Base-by-base conservation (phyloP, 2,113 vertebrate genomes). In the Dicaeum eximium region DNA sequence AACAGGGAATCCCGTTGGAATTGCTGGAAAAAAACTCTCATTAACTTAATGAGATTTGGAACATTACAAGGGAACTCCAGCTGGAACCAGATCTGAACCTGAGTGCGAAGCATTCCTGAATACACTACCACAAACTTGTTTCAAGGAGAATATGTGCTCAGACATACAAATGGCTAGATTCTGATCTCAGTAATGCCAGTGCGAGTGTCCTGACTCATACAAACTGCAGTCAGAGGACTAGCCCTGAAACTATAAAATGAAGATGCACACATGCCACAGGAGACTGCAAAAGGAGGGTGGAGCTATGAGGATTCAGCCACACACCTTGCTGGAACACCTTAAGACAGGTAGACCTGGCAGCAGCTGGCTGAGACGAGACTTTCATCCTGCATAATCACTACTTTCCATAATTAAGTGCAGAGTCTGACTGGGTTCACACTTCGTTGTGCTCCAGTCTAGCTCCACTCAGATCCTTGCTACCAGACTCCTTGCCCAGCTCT, bases 11-110 rank as follows among this genome's bases (percentile, higher is more conserved):
- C 96, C 96, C 92, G 1, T 84, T 95, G 92, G 91, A 95, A 95
- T 94, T 90, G 88, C 69, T 96, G 83, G 90, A 53, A 93, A 95
- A 95, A 92, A 71, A 3, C 77, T 61, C 92, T 96, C 80, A 96
- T 96, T 97, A 94, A 97, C 85, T 94, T 96, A 97, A 94, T 97
- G 94, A 92, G 94, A 92, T 96, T 96, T 94, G 95, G 93, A 96
- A 94, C 93, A 94, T 90, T 95, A 90, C 88, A 86, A 95, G 95
- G 96, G 95, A 96, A 96, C 92, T 97, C 95, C 94, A 95, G 90
- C 86, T 96, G 95, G 94, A 97, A 96, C 93, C 62, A 95, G 95
- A 95, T 96, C 92, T 95, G 88, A 94, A 96, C 93, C 56, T 2
- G 9, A 88, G 86, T 45, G 48, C 2, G 10, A 96, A 95, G 80